Evolutionary conservation across 2,113 vertebrate species (phyloP).

Genomic region (Condylura cristata): DNA sequence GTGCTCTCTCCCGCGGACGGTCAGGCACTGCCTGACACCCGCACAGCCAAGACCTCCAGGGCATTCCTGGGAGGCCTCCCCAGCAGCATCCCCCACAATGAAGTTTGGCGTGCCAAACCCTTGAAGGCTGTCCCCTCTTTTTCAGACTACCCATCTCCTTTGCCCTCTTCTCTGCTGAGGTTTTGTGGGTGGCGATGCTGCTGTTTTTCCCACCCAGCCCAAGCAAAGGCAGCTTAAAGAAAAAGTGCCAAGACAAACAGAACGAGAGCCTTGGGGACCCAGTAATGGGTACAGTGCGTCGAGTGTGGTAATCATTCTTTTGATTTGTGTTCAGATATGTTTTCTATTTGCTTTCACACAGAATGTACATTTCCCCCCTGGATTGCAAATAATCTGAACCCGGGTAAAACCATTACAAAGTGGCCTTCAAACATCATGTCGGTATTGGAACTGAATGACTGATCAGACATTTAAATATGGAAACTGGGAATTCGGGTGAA

Average conservation of each 20-base stretch:
- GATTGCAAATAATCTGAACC: slow-evolving; percentile 82
- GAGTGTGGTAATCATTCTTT: slow-evolving; percentile 80
- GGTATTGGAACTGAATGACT: slow-evolving; percentile 60
- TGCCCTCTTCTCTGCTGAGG: slow-evolving; percentile 70
- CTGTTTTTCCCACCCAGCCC: slow-evolving; percentile 54
- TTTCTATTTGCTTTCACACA: slow-evolving; percentile 81
- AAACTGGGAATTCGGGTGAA: slow-evolving; percentile 65
- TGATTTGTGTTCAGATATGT: slow-evolving; percentile 84
- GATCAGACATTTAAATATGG: slow-evolving; percentile 64
- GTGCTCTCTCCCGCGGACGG: background rate
- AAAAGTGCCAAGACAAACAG: slow-evolving; percentile 83
- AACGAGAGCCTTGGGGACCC: slow-evolving; percentile 79
- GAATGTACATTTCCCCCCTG: slow-evolving; percentile 78
- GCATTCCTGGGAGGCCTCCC: slow-evolving; percentile 45
- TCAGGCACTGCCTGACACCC: slow-evolving; percentile 36
- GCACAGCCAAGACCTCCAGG: slow-evolving; percentile 53
- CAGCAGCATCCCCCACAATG: slow-evolving; percentile 51
- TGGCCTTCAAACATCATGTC: slow-evolving; percentile 75
- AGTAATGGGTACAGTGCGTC: slow-evolving; percentile 68
- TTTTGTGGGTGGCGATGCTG: slow-evolving; percentile 20
- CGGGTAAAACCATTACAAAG: slow-evolving; percentile 82
- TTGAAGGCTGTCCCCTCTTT: slow-evolving; percentile 69
- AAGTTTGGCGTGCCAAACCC: slow-evolving; percentile 66
- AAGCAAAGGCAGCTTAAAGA: slow-evolving; percentile 76
- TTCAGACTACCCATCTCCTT: slow-evolving; percentile 71